Percentiles rank a stretch among this genome's conserved stretches.
phyloP scores from a whole-genome alignment of 2,113 vertebrate genomes.

The Menidia beryllina region DNA sequence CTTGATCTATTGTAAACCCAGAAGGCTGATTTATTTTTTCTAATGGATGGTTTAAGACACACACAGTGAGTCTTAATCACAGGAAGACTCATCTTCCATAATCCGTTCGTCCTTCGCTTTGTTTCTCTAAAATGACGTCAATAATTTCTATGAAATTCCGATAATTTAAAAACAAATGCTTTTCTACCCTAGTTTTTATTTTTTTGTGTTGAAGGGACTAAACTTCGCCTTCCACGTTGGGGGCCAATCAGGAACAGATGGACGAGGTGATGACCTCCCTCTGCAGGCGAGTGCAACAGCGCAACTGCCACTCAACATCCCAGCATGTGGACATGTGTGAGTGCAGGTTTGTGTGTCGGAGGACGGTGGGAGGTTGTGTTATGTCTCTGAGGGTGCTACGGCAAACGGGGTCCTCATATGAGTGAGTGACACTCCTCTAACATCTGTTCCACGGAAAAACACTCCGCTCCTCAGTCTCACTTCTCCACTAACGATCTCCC shows the following conservation, averaged over 20 bases:
- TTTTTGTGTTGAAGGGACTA: constrained; percentile 55
- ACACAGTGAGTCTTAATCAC: not conserved
- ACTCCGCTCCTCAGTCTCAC: constrained; percentile 39
- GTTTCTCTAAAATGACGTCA: constrained; percentile 21
- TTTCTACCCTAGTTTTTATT: constrained; percentile 11
- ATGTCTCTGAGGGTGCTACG: constrained; percentile 86
- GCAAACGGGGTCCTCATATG: constrained; percentile 85
- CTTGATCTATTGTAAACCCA: not conserved
- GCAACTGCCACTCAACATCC: constrained; percentile 87
- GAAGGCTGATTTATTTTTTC: not conserved
- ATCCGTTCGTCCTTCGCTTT: not conserved
- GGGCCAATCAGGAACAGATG: constrained; percentile 97
- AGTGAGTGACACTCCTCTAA: constrained; percentile 84
- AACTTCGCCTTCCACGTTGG: constrained; percentile 82
- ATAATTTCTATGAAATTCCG: constrained; percentile 8
- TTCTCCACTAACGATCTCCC: constrained; percentile 37
- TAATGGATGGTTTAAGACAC: not conserved
- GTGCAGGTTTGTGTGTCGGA: constrained; percentile 58
- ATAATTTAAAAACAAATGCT: constrained; percentile 30
- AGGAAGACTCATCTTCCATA: constrained; percentile 6
- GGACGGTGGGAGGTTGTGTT: constrained; percentile 82
- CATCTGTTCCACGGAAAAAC: constrained; percentile 87
- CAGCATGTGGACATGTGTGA: constrained; percentile 71
- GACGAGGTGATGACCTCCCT: constrained; percentile 88
- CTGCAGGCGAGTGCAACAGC: constrained; percentile 79